Percentiles rank a stretch among this genome's conserved stretches.
These are phyloP conservation scores for Sinhomidia bicolor DNA, from an alignment of 2,888 invertebrate species.

Conservation along the genomic window DNA sequence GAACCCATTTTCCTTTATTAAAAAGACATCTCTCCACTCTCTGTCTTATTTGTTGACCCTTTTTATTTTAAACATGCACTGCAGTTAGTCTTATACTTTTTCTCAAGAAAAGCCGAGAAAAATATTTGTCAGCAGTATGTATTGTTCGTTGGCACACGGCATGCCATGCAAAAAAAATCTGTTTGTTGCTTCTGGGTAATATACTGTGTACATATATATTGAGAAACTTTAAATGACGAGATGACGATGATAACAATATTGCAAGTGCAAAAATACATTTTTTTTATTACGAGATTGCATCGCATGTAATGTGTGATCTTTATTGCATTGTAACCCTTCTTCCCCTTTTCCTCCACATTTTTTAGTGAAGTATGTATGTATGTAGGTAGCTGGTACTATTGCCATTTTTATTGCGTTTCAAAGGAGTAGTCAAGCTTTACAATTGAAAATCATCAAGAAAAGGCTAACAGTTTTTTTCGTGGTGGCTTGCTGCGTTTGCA, in stretches of 20 bases:
- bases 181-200: background rate
- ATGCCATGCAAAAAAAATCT: background rate
- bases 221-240: background rate
- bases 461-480: constrained; percentile 12
- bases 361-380: background rate
- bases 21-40: background rate
- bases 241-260: background rate
- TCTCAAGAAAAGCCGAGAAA: background rate
- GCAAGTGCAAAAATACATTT: constrained; percentile 9
- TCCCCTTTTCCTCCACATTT: background rate
- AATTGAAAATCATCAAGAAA: too few relatives aligned
- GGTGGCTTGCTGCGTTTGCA: background rate
- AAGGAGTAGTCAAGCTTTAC: too few relatives aligned
- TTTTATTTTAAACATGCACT: too few relatives aligned
- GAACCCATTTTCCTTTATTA: constrained; percentile 15
- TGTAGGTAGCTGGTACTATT: too few relatives aligned
- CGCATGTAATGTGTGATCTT: background rate
- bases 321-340: background rate
- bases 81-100: background rate
- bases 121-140: too few relatives aligned
- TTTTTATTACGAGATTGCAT: background rate
- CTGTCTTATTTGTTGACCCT: background rate
- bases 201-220: background rate
- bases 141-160: too few relatives aligned
- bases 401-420: too few relatives aligned